Evolutionary conservation across 2,888 invertebrate genomes (phyloP).

Genomic region (Masnerella sp.): DNA sequence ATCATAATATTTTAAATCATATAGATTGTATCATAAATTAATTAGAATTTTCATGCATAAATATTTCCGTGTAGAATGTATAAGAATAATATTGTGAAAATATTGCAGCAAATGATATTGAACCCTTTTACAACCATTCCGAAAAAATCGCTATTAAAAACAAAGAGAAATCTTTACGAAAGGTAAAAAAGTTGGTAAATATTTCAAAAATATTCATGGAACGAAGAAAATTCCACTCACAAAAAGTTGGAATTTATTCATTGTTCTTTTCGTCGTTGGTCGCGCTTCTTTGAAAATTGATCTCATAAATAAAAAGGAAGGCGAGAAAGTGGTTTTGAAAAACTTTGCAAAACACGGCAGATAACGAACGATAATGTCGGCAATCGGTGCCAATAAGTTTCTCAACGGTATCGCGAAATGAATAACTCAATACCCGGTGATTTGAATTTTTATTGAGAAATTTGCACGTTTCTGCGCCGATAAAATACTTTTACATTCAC

Average conservation of each 20-base stretch:
- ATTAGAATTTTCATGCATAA: too few species aligned
- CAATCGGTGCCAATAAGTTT: constrained; percentile 38
- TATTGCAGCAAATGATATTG: too few species aligned
- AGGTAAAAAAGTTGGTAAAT: too few species aligned
- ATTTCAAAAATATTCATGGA: not conserved
- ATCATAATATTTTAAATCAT: too few species aligned
- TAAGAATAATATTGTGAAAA: too few species aligned
- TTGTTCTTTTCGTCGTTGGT: too few species aligned
- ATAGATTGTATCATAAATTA: too few species aligned
- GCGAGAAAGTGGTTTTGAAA: constrained; percentile 19
- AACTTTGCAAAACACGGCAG: constrained; percentile 16
- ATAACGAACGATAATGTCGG: constrained; percentile 20
- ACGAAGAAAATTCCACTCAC: not conserved
- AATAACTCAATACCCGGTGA: constrained; percentile 38
- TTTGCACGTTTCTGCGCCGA: constrained; percentile 42
- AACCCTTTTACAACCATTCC: too few species aligned
- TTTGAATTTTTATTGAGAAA: constrained; percentile 46
- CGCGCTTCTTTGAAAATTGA: not conserved
- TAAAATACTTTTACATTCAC: constrained; percentile 46
- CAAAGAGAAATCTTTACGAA: too few species aligned
- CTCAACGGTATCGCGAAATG: constrained; percentile 38
- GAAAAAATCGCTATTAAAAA: too few species aligned
- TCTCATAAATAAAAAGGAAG: constrained; percentile 8
- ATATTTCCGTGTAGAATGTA: too few species aligned
- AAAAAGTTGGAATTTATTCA: too few species aligned